A percentile compares a stretch with the other conserved stretches of the same genome.
These are phyloP conservation scores for Montipora efflorescens DNA, from an alignment of 64 coral and sea anemone species.

Conservation along the genomic window DNA sequence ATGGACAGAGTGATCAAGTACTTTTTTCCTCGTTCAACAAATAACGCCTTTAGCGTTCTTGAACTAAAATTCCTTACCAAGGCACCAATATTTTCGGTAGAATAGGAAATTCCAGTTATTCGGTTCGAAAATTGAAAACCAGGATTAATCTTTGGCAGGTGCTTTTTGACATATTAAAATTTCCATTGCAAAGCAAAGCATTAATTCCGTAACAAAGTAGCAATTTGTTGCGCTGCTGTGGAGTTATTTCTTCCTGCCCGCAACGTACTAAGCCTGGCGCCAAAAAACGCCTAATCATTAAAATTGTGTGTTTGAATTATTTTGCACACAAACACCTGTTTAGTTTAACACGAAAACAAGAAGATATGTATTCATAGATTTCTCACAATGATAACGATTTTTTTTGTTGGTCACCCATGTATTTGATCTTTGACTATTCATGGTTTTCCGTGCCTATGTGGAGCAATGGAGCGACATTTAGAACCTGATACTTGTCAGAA, in stretches of 20 bases:
- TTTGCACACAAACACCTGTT: conserved; percentile 3
- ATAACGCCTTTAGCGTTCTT: no score
- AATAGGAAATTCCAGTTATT: no score
- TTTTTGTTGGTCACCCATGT: neutral
- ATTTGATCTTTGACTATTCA: neutral
- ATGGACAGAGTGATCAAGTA: no score
- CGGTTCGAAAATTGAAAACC: no score
- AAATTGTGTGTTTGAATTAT: conserved; percentile 30
- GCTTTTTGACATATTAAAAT: neutral
- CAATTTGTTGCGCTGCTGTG: conserved; percentile 13
- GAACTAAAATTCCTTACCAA: no score
- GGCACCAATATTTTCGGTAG: no score
- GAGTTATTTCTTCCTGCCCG: neutral
- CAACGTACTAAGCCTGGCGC: conserved; percentile 19
- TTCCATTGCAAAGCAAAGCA: neutral
- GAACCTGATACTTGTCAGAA: neutral
- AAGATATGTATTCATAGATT: neutral
- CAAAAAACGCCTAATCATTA: conserved; percentile 26
- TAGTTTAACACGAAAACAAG: neutral
- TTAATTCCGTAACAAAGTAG: neutral
- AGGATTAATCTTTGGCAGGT: neutral
- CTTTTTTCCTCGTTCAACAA: no score
- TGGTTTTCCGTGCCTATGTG: neutral
- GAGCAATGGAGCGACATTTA: neutral
- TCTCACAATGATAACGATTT: neutral